Percentiles rank a stretch among this genome's conserved stretches.
phyloP scores from a whole-genome alignment of 2,888 invertebrate species.

The Aspidapion aeneum region DNA sequence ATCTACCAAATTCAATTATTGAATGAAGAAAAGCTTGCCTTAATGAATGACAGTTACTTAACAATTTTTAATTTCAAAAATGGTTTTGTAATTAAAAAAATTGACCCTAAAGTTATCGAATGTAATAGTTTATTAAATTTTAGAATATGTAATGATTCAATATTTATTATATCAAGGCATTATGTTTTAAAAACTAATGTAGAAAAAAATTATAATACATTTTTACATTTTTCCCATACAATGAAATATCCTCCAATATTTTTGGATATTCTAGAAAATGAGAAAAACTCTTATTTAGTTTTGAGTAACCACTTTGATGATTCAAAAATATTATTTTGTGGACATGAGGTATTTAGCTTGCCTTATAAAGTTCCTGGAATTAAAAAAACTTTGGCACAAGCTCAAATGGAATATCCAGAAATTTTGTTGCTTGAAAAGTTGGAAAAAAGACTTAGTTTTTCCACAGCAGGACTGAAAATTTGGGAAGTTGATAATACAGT shows the following conservation, averaged over 20 bases:
- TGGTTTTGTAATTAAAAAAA: conserved; percentile 17
- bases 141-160: conserved; percentile 17
- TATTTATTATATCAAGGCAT: conserved; percentile 28
- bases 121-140: conserved; percentile 32
- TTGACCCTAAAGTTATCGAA: conserved; percentile 28
- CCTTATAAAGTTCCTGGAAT: conserved; percentile 31
- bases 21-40: conserved; percentile 22
- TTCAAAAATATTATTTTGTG: conserved; percentile 32
- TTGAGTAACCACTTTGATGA: conserved; percentile 26
- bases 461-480: conserved; percentile 31
- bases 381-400: conserved; percentile 25
- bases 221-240: conserved; percentile 27
- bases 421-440: conserved; percentile 24
- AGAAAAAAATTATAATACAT: conserved; percentile 18
- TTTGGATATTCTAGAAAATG: conserved; percentile 26
- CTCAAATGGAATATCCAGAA: conserved; percentile 22
- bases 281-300: conserved; percentile 26
- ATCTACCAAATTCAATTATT: conserved; percentile 29
- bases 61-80: conserved; percentile 25
- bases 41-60: conserved; percentile 26
- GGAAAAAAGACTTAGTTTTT: conserved; percentile 24
- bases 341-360: conserved; percentile 27
- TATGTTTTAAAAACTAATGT: conserved; percentile 31
- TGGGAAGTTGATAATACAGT: conserved; percentile 23
- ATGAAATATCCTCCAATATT: conserved; percentile 29